Base-by-base conservation (phyloP, 2,888 invertebrate species). In the Pristionchus fissidentatus region DNA sequence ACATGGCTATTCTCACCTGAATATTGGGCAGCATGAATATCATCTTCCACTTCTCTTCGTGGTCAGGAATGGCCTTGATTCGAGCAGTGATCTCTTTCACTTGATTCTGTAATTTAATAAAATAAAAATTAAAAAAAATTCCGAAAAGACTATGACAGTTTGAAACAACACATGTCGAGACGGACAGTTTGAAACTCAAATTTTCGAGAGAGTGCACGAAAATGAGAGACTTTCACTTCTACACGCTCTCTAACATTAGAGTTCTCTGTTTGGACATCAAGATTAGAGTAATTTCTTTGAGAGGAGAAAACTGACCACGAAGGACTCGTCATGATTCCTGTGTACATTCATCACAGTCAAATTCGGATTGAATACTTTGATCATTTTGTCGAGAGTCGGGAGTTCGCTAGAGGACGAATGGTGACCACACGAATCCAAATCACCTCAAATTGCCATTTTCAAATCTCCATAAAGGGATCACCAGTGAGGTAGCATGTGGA, bases 11-110 rank as follows among this genome's bases (percentile, higher is more conserved):
- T 19, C 35, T 62, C 60, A 87, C 87, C 84, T 87, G 87, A 43
- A 89, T 87, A 13, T 86, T 87, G 7, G 89, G 87, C 60, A 88
- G 75, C 43, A 88, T 87, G 55, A 87, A 62, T 3, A 89, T 86
- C 85, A 89, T 85, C 52, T 89, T 89, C 89, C 89, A 89, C n/a
- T 85, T 85, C 1, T 86, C 75, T 38, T 87, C 85, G 32, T 85
- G 85, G 32, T 83, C 85, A 4, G 57, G 38, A 15, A 87, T 84
- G 32, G 83, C 83, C 38, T 82, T 77, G 8, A 89, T 88, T 8
- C 46, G 73, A 41, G 86, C 86, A 0, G 86, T 88, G 43, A 88
- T 85, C 13, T 32, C 41, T 66, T 82, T 66, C 38, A 52, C 52
- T 70, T 82, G 70, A 52, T 38, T 41, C 82, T 82, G n/a, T 32